phyloP scores from a whole-genome alignment of 2,113 vertebrate species.

The Azemiops feae region DNA sequence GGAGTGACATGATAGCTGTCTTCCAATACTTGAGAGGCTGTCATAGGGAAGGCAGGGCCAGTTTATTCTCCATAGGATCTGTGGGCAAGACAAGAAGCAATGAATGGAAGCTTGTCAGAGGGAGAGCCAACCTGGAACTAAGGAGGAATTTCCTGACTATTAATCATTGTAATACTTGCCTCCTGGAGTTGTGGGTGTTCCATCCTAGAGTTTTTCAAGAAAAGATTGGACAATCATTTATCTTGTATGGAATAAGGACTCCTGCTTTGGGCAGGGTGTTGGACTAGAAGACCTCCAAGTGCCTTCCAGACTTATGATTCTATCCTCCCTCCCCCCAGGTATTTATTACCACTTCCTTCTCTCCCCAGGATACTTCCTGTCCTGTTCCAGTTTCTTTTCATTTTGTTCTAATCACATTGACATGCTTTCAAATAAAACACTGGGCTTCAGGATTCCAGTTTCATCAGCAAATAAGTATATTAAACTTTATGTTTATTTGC shows the following conservation, averaged over 20 bases:
- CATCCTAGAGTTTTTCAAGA: neutral
- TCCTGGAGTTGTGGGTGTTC: neutral
- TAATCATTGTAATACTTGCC: neutral
- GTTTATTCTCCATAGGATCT: neutral
- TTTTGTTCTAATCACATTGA: neutral
- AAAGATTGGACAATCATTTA: neutral
- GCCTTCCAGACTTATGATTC: neutral
- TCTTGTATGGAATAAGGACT: neutral
- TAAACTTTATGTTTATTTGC: neutral
- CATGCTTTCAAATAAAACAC: neutral
- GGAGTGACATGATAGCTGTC: neutral
- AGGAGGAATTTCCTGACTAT: neutral
- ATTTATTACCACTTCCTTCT: neutral
- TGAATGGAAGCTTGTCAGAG: neutral
- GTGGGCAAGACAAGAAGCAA: neutral
- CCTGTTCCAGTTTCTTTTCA: neutral
- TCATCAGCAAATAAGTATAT: neutral
- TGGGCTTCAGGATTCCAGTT: neutral
- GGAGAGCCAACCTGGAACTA: neutral
- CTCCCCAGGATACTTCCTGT: neutral
- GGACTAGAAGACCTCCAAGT: neutral
- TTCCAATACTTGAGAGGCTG: neutral
- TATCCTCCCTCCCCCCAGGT: neutral
- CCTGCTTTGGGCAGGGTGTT: neutral
- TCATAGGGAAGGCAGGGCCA: neutral